These are phyloP conservation scores for Leptonema lineaticorne DNA, from an alignment of 1,140 invertebrate species.

Conservation along the genomic window DNA sequence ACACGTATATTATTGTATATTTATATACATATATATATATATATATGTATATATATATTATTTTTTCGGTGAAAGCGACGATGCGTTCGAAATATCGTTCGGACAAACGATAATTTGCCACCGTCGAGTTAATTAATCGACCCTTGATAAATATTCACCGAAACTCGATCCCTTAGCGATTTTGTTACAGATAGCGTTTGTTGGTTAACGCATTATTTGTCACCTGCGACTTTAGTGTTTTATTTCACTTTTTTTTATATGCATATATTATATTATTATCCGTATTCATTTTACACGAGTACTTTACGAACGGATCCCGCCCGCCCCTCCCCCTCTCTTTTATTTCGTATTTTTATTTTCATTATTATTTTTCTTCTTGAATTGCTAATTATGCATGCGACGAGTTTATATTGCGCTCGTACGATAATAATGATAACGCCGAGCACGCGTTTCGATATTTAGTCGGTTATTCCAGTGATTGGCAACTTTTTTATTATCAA, in stretches of 20 bases:
- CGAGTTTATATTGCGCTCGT: background rate
- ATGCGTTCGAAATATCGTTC: background rate
- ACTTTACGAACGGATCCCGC: no score
- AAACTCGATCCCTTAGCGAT: conserved; percentile 1
- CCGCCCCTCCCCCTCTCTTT: no score
- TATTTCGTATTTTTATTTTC: no score
- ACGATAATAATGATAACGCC: background rate
- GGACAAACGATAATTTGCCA: conserved; percentile 15
- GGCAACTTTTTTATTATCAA: no score
- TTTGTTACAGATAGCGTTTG: background rate
- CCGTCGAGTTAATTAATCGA: conserved; percentile 6
- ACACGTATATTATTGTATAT: background rate
- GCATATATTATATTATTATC: no score
- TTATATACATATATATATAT: background rate
- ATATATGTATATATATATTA: background rate
- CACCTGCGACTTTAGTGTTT: conserved; percentile 1
- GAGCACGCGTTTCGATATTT: background rate
- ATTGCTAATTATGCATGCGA: background rate
- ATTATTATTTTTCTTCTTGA: background rate
- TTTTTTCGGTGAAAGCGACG: background rate
- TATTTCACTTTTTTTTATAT: background rate
- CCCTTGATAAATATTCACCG: conserved; percentile 1
- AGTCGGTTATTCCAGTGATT: background rate
- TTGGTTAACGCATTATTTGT: background rate
- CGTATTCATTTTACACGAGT: no score